Evolutionary conservation across 2,113 vertebrate species (phyloP).

Genomic region (Mesoclemmys tuberculata): DNA sequence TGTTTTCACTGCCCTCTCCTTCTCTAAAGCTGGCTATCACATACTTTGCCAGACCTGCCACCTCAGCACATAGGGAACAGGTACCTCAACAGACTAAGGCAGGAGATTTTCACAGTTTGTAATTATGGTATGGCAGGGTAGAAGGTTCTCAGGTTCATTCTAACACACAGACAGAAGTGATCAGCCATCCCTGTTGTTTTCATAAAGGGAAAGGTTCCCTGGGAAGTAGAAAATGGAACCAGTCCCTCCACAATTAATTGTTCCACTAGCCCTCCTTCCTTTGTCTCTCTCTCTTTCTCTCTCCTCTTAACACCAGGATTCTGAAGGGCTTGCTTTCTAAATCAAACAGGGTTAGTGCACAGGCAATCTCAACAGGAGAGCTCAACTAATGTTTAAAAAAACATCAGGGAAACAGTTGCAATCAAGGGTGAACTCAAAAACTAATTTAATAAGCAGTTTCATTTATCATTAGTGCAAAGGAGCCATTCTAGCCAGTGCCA

Average conservation of each 20-base stretch:
- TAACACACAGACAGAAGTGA: conserved; percentile 11
- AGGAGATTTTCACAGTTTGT: not conserved
- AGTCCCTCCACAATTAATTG: not conserved
- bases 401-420: not conserved
- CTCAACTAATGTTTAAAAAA: not conserved
- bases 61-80: not conserved
- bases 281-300: not conserved
- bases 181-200: not conserved
- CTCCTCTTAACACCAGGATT: not conserved
- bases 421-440: not conserved
- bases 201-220: conserved; percentile 21
- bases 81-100: not conserved
- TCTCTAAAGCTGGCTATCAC: not conserved
- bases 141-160: not conserved
- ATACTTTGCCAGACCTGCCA: not conserved
- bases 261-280: conserved; percentile 7
- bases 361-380: not conserved
- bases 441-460: not conserved
- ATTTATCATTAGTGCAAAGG: not conserved
- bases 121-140: not conserved
- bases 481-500: not conserved
- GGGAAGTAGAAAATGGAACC: conserved; percentile 41
- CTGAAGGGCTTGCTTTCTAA: not conserved
- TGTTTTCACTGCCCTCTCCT: not conserved
- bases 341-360: not conserved